A percentile compares a stretch with the other conserved stretches of the same genome.
Conservation (phyloP, 2,888 invertebrate species). For the Platycheirus rosarum region DNA sequence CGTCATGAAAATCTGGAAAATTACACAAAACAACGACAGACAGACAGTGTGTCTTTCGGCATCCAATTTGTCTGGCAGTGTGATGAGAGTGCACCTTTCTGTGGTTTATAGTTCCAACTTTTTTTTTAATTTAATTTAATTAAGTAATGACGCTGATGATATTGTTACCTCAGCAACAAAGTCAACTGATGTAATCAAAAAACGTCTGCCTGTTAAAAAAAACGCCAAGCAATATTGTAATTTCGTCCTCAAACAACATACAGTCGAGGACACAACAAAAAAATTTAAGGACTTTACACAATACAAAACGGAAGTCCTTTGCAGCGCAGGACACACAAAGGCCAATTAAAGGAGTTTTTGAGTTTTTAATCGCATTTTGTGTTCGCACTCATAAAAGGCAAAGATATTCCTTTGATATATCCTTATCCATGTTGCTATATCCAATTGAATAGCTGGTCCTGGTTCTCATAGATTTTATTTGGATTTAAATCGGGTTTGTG, state of each 20-base stretch:
- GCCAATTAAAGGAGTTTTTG: slow-evolving; percentile 58
- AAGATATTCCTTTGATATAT: slow-evolving; percentile 54
- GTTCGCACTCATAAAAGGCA: slow-evolving; percentile 30
- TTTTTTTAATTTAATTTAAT: slow-evolving; percentile 49
- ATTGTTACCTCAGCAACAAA: slow-evolving; percentile 54
- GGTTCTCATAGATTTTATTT: not conserved
- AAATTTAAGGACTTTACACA: not conserved
- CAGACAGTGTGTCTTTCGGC: not conserved
- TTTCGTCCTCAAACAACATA: slow-evolving; percentile 33
- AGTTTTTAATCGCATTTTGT: slow-evolving; percentile 67
- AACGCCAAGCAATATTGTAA: slow-evolving; percentile 35
- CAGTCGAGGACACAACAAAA: too few species aligned
- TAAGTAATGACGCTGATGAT: slow-evolving; percentile 59
- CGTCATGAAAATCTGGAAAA: slow-evolving; percentile 60
- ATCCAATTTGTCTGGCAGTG: not conserved
- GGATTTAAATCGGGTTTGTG: slow-evolving; percentile 53
- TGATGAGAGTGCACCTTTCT: slow-evolving; percentile 4
- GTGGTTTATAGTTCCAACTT: slow-evolving; percentile 35
- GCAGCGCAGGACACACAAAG: slow-evolving; percentile 25
- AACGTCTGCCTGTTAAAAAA: slow-evolving; percentile 15
- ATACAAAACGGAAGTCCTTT: not conserved
- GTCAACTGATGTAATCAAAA: slow-evolving; percentile 42
- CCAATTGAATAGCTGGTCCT: not conserved
- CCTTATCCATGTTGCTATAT: not conserved
- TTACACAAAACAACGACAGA: slow-evolving; percentile 47